Conservation (phyloP, 2,888 invertebrate genomes). For the Cataglyphis cursor region DNA sequence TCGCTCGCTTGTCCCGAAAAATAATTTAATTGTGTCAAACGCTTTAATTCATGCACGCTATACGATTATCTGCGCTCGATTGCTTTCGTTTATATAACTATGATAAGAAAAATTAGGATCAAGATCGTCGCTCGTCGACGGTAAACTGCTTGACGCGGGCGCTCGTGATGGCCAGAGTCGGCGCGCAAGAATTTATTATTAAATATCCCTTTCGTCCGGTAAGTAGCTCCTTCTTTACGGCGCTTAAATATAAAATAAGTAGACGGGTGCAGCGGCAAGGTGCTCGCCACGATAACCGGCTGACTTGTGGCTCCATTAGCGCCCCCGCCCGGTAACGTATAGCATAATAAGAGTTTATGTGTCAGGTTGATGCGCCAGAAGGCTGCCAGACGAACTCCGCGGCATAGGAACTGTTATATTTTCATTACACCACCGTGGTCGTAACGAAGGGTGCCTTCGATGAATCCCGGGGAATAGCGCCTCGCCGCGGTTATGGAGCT, state of each 20-base stretch:
- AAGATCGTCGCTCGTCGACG: conserved; percentile 51
- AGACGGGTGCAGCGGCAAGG: conserved; percentile 80
- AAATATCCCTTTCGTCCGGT: conserved; percentile 83
- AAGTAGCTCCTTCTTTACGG: conserved; percentile 86
- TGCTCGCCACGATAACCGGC: conserved; percentile 83
- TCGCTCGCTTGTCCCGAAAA: conserved; percentile 15
- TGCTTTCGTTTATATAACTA: conserved; percentile 6
- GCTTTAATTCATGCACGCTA: conserved; percentile 10
- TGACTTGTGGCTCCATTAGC: conserved; percentile 87
- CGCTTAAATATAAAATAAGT: conserved; percentile 87
- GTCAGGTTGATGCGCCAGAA: conserved; percentile 86
- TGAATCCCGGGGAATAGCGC: conserved; percentile 77
- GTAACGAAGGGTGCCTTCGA: conserved; percentile 82
- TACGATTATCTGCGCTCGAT: conserved; percentile 6
- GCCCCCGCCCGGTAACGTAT: conserved; percentile 85
- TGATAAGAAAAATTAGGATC: conserved; percentile 46
- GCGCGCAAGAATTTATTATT: conserved; percentile 81
- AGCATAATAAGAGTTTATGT: conserved; percentile 87
- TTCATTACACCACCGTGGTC: conserved; percentile 83
- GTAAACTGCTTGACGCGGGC: conserved; percentile 42
- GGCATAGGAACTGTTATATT: conserved; percentile 86
- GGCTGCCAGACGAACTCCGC: conserved; percentile 86
- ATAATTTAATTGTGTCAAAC: conserved; percentile 26
- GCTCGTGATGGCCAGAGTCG: conserved; percentile 58
- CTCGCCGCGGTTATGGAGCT: conserved; percentile 57